Base-by-base conservation (phyloP, 2,888 invertebrate genomes). In the Serrognathus titanus region DNA sequence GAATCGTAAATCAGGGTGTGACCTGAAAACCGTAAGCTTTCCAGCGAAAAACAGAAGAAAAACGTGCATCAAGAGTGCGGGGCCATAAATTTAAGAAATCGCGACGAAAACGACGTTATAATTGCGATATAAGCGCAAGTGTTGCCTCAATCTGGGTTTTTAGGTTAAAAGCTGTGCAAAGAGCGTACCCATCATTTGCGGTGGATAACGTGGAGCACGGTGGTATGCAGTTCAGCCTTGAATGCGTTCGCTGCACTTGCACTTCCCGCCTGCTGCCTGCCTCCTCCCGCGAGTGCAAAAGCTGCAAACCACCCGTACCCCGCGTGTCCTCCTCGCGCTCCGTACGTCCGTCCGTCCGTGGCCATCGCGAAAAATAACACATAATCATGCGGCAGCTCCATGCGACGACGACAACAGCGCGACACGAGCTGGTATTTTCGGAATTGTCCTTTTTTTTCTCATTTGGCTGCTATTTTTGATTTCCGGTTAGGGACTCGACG, bases 231-330 rank as follows among this genome's bases (percentile, higher is more conserved):
- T 57, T 51, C 60, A 63, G 58, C 66, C 66, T 66, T 66, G 66
- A 66, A 66, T 62, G 61, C 61, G 66, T 66, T 65, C 66, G 66
- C 65, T 66, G 66, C 66, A 66, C 66, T 66, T 66, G 66, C 60
- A 61, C 61, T 62, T 63, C 66, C 60, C 59, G 52, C 66, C 57
- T 55, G 48, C 57, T 35, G 52, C 66, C 57, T 55, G 48, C 57
- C 38, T 47, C 55, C 53, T 24, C 45, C 57, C 55, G 13, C 45
- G 24, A 11, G 37, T 43, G 48, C 20, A 56, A 48, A 43, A 38
- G 51, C 50, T 51, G 55, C 43, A 7, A 9, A 16, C 16, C 9
- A 35, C 48, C 31, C 20, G 31, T n/a, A 13, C 31, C 38, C 38
- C 39, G 20, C 11, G 20, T 13, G 13, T 24, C 37, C 39, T 11